Evolutionary conservation across 1,140 invertebrate species (phyloP).

Genomic region (Magallana angulata): DNA sequence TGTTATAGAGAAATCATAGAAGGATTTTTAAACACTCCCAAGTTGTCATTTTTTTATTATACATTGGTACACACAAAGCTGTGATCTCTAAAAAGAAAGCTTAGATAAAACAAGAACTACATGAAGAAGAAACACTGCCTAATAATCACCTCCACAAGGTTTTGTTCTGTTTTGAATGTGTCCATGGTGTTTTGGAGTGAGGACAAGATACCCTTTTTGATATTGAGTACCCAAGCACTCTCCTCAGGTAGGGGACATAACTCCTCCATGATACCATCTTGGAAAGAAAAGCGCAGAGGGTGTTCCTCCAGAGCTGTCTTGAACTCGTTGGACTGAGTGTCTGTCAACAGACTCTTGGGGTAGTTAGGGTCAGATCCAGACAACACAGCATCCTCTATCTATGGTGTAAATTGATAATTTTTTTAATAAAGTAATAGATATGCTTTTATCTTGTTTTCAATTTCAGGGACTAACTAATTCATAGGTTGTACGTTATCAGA

Average conservation of each 20-base stretch:
- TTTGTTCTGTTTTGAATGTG: conserved; percentile 89
- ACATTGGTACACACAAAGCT: too few relatives aligned
- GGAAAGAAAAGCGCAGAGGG: conserved; percentile 83
- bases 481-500: too few relatives aligned
- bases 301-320: conserved; percentile 61
- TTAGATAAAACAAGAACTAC: too few relatives aligned
- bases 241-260: conserved; percentile 82
- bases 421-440: too few relatives aligned
- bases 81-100: too few relatives aligned
- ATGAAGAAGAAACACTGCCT: too few relatives aligned
- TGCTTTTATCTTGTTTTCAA: too few relatives aligned
- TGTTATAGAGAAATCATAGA: conserved; percentile 72
- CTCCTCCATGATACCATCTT: conserved; percentile 80
- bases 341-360: conserved; percentile 23
- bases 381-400: conserved; percentile 58
- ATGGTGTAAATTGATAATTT: background rate
- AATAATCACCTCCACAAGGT: conserved; percentile 74
- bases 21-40: too few relatives aligned
- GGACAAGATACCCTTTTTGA: conserved; percentile 92
- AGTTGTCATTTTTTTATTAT: background rate
- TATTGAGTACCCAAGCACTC: conserved; percentile 89
- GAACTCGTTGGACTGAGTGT: conserved; percentile 51
- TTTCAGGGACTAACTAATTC: too few relatives aligned
- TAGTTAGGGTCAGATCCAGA: conserved; percentile 56
- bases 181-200: conserved; percentile 93